Evolutionary conservation across 2,888 invertebrate species (phyloP).

Genomic region (Drosophila siamana): DNA sequence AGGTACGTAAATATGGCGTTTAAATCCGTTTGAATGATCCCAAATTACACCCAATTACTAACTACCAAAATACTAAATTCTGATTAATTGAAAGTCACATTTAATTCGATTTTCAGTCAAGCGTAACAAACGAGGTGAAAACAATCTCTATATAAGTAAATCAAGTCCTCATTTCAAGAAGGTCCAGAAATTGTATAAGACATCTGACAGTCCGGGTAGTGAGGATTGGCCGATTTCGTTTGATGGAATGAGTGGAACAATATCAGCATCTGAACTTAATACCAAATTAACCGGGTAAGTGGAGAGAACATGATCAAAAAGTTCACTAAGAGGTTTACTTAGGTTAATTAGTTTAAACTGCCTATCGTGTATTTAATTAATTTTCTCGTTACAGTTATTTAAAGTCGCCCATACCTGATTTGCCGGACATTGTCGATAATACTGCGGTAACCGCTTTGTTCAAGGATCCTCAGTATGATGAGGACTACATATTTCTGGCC

Average conservation of each 20-base stretch:
- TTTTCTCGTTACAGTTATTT: conserved; percentile 85
- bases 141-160: conserved; percentile 93
- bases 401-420: conserved; percentile 90
- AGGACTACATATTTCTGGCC: conserved; percentile 92
- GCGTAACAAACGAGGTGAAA: conserved; percentile 95
- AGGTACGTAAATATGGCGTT: conserved; percentile 86
- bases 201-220: conserved; percentile 85
- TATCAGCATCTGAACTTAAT: conserved; percentile 90
- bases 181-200: conserved; percentile 90
- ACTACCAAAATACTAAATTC: too few species aligned
- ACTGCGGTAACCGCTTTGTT: conserved; percentile 89
- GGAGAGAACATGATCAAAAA: not conserved
- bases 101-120: conserved; percentile 85
- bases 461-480: conserved; percentile 92
- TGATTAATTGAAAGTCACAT: not conserved
- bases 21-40: not conserved
- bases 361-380: not conserved
- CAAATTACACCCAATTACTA: too few species aligned
- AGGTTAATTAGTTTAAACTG: not conserved
- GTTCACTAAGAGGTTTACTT: not conserved
- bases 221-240: conserved; percentile 88
- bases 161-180: conserved; percentile 90
- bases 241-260: conserved; percentile 93
- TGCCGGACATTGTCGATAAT: conserved; percentile 88
- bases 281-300: conserved; percentile 90